phyloP scores from a whole-genome alignment of 2,797 vertebrate species.

The Phataginus tricuspis region DNA sequence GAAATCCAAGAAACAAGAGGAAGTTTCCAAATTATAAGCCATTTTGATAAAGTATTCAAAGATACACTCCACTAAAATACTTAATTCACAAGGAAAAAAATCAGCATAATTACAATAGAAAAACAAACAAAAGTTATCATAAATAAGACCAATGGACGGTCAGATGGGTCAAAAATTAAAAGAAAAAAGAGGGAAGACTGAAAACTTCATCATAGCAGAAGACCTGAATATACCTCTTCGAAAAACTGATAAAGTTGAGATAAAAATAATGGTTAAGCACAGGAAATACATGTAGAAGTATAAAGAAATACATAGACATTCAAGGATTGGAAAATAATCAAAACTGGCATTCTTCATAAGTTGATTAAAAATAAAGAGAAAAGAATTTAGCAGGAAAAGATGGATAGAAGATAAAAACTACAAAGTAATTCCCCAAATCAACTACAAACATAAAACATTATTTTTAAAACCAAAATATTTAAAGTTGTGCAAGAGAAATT shows the following conservation, averaged over 20 bases:
- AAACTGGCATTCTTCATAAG: background rate
- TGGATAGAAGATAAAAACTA: background rate
- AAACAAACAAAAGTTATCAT: background rate
- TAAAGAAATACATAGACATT: background rate
- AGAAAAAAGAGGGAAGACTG: background rate
- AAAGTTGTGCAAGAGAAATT: background rate
- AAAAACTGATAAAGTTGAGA: background rate
- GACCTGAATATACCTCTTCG: background rate
- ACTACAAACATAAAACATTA: background rate
- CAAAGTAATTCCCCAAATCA: background rate
- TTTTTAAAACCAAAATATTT: background rate
- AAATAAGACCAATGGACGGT: background rate
- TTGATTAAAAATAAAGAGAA: background rate
- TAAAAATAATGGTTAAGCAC: background rate
- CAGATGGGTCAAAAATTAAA: background rate
- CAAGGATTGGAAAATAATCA: background rate
- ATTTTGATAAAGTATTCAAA: constrained; percentile 13
- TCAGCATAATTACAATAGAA: background rate
- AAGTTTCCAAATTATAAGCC: background rate
- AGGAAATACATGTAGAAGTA: background rate
- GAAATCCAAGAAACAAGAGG: background rate
- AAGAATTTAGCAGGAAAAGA: constrained; percentile 6
- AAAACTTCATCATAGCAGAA: background rate
- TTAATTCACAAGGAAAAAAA: background rate
- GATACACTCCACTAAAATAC: background rate